Evolutionary conservation across 1,140 invertebrate genomes (phyloP), one percentile per base, ranked within the genome.

Genomic region (Hylaeus anthracinus): DNA sequence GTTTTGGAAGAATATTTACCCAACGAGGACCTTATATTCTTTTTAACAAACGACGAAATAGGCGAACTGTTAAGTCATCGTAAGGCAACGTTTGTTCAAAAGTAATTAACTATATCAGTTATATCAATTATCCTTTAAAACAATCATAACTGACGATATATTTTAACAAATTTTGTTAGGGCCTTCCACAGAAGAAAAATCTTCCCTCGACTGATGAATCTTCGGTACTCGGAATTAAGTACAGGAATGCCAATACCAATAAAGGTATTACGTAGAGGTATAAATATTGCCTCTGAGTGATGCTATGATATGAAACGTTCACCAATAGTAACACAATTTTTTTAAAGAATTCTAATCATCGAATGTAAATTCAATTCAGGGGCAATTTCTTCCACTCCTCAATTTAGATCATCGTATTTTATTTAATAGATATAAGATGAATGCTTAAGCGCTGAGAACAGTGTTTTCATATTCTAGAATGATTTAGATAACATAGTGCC

Each of bases 31-130:
- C 91, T 98, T 0, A 90, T 98, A 43, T 97, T 95, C 89, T 97
- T 95, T 90, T 93, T 98, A 66, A 96, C 96, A 1, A 92, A 95
- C 48, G 82, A 94, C 56, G 97, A 98, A 92, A 93, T 98, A 14
- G 91, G 91, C 15, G 84, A 92, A 53, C 92, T 97, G 0, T 90
- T 97, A 3, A 94, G 92, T 2, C 10, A 79, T 41, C 90, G 94
- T 58, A 94, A 95, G 86, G 94, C 95, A 4, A 91, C 86, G 6
- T 87, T 97, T 26, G 91, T 97, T 14, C 93, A 93, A 67, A 97
- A 96, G 77, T 87, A 61, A 80, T 26, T 9, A 39, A 61, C 12
- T 5, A 53, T 39, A 37, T 53, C 15, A 53, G 60, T 61, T 37
- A 26, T n/a, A 10, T 55, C 6, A 37, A 4, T 48, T 0, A 5